Conservation (phyloP, 1,140 invertebrate genomes). For the Latrodectus geometricus region DNA sequence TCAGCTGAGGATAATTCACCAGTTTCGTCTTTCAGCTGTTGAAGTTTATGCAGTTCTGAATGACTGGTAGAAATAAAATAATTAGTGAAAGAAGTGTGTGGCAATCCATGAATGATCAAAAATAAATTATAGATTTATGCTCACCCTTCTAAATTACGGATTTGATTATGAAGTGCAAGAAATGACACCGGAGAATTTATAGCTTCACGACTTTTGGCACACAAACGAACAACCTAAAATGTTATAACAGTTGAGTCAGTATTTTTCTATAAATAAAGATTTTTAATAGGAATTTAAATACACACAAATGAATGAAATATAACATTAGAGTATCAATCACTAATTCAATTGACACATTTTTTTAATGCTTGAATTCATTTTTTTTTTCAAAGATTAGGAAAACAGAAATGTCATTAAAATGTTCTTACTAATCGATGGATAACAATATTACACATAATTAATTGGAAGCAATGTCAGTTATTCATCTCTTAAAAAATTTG, state of each 20-base stretch:
- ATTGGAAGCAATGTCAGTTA: too few relatives aligned
- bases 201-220: constrained; percentile 97
- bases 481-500: too few relatives aligned
- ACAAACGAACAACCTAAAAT: constrained; percentile 84
- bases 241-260: background rate
- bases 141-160: constrained; percentile 87
- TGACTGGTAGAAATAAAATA: constrained; percentile 66
- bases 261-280: too few relatives aligned
- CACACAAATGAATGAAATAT: too few relatives aligned
- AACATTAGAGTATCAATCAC: too few relatives aligned
- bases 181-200: constrained; percentile 98
- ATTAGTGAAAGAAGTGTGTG: background rate
- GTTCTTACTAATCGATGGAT: too few relatives aligned
- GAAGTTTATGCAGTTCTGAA: constrained; percentile 92
- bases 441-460: too few relatives aligned
- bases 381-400: too few relatives aligned
- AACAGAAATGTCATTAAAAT: too few relatives aligned
- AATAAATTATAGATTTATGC: constrained; percentile 42
- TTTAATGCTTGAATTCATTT: too few relatives aligned
- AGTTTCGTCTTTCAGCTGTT: constrained; percentile 97
- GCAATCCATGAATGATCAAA: constrained; percentile 25
- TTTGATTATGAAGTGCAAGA: constrained; percentile 96
- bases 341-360: too few relatives aligned
- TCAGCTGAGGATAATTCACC: constrained; percentile 90
- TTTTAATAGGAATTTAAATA: too few relatives aligned